These are phyloP conservation scores for Chrysoperla carnea DNA, from an alignment of 1,140 invertebrate genomes.

Conservation along the genomic window DNA sequence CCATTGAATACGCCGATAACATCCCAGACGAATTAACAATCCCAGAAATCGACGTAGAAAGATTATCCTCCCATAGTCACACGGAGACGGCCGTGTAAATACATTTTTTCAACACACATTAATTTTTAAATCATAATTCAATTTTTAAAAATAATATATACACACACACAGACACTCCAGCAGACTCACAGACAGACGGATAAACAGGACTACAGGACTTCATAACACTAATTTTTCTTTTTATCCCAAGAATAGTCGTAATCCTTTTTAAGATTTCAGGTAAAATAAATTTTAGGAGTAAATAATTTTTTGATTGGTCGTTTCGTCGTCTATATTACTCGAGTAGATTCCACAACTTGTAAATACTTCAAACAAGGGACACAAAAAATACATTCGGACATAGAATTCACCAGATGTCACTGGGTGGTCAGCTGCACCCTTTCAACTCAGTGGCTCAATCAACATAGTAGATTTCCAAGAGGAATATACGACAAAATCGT, in stretches of 20 bases:
- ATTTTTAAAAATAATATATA: conserved; percentile 13
- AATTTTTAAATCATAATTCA: conserved; percentile 16
- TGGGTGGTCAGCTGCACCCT: too few relatives aligned
- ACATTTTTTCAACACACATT: conserved; percentile 12
- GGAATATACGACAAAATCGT: too few relatives aligned
- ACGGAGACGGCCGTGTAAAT: conserved; percentile 79
- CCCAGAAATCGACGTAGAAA: conserved; percentile 77
- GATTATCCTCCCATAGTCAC: conserved; percentile 78
- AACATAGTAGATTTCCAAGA: too few relatives aligned
- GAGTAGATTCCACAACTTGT: too few relatives aligned
- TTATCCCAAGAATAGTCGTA: not conserved
- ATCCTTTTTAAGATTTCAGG: too few relatives aligned
- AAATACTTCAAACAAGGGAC: too few relatives aligned
- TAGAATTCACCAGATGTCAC: too few relatives aligned
- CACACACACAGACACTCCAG: conserved; percentile 19
- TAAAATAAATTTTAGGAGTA: too few relatives aligned
- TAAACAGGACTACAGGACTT: conserved; percentile 12
- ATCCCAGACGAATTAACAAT: conserved; percentile 71
- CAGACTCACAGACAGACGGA: conserved; percentile 17
- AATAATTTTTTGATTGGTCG: too few relatives aligned
- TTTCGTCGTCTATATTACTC: too few relatives aligned
- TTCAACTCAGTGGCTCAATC: too few relatives aligned
- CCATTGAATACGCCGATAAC: conserved; percentile 80
- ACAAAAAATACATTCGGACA: too few relatives aligned
- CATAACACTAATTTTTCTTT: not conserved